A percentile compares a stretch with the other conserved stretches of the same genome.
Conservation (phyloP, 2,888 invertebrate species). For the Norana najaformis region DNA sequence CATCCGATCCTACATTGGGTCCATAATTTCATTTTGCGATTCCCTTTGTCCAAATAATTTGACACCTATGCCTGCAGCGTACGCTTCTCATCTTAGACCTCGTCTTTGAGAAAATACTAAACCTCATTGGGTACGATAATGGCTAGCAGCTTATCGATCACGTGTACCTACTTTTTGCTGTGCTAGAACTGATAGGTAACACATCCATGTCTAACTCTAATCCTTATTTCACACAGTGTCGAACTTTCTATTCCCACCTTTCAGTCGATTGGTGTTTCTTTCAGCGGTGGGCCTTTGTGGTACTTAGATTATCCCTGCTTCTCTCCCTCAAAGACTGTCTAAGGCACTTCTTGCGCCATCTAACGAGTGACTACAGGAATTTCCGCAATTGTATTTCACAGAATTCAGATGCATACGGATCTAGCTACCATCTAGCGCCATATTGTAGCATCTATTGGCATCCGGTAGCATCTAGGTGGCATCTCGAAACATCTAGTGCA, state of each 20-base stretch:
- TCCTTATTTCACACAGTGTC: neutral
- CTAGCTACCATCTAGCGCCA: too few species aligned
- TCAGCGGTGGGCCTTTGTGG: neutral
- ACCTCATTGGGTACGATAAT: neutral
- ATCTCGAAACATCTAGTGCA: too few species aligned
- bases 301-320: neutral
- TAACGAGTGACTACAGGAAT: neutral
- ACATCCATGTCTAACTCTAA: neutral
- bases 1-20: neutral
- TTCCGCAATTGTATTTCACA: neutral
- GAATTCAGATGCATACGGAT: too few species aligned
- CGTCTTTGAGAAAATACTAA: neutral
- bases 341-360: neutral
- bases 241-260: neutral
- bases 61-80: neutral
- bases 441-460: too few species aligned
- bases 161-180: too few species aligned
- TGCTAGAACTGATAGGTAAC: neutral
- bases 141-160: neutral
- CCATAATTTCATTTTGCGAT: neutral
- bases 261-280: too few species aligned
- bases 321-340: neutral
- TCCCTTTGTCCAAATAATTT: neutral
- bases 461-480: too few species aligned
- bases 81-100: neutral